A percentile compares a stretch with the other conserved stretches of the same genome.
These are phyloP conservation scores for Motacilla tschutschensis DNA, from an alignment of 2,113 vertebrate species.

Conservation along the genomic window DNA sequence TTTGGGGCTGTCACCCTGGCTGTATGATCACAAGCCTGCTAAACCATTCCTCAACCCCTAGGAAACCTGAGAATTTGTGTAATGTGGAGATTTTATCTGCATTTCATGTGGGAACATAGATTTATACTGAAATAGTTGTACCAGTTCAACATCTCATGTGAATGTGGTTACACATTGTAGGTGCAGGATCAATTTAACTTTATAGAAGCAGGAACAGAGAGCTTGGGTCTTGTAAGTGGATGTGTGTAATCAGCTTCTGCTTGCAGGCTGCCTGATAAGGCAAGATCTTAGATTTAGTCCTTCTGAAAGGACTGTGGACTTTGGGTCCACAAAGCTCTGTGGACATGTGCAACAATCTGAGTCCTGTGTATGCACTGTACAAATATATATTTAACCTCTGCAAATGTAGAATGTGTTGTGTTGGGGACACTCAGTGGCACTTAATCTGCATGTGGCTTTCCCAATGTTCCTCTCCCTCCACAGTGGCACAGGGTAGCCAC, in stretches of 20 bases:
- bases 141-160: fast-evolving
- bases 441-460: neutral
- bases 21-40: neutral
- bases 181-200: neutral
- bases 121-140: neutral
- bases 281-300: neutral
- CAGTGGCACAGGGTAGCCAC: fast-evolving
- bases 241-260: neutral
- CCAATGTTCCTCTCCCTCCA: neutral
- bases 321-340: neutral
- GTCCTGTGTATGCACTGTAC: neutral
- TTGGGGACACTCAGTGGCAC: neutral
- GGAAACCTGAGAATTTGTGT: neutral
- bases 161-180: neutral
- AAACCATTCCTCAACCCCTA: neutral
- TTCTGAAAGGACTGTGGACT: neutral
- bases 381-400: neutral
- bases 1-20: neutral
- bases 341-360: neutral
- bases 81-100: neutral
- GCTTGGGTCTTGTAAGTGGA: neutral
- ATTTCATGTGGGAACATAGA: neutral
- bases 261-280: neutral
- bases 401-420: neutral
- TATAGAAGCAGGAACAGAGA: neutral